Conservation (phyloP, 2,888 invertebrate genomes). For the Heliothis peltigera region DNA sequence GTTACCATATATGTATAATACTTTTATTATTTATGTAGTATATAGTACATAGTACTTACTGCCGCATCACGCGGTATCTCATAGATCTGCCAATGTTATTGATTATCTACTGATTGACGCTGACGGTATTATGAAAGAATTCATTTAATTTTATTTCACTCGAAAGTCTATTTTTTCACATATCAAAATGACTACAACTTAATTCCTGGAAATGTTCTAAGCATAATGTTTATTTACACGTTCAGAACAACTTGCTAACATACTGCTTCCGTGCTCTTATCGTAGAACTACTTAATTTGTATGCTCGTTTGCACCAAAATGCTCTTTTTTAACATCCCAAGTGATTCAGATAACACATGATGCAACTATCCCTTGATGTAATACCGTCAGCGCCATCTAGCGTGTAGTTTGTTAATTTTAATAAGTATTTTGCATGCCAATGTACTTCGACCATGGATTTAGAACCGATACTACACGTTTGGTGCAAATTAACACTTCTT, state of each 20-base stretch:
- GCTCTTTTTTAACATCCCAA: no score
- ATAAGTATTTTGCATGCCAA: conserved; percentile 70
- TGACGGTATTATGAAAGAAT: not conserved
- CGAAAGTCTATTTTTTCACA: not conserved
- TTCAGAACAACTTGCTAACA: not conserved
- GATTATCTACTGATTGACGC: conserved; percentile 42
- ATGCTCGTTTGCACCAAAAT: no score
- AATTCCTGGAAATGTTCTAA: not conserved
- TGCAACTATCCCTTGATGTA: not conserved
- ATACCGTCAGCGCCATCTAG: conserved; percentile 16
- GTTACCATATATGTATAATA: conserved; percentile 61
- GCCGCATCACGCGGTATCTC: conserved; percentile 65
- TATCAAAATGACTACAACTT: not conserved
- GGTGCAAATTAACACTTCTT: conserved; percentile 5
- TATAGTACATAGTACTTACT: conserved; percentile 63
- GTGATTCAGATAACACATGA: no score
- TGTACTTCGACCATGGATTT: conserved; percentile 53
- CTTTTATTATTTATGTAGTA: conserved; percentile 49
- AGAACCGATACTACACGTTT: conserved; percentile 27
- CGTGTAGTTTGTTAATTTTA: conserved; percentile 63
- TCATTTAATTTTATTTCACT: no score
- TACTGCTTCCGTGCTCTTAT: not conserved
- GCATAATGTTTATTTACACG: not conserved
- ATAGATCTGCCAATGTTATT: conserved; percentile 73
- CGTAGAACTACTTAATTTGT: not conserved